Percentiles rank a stretch among this genome's conserved stretches.
Evolutionary conservation across 2,113 vertebrate species (phyloP).

Genomic region (Apteryx owenii): DNA sequence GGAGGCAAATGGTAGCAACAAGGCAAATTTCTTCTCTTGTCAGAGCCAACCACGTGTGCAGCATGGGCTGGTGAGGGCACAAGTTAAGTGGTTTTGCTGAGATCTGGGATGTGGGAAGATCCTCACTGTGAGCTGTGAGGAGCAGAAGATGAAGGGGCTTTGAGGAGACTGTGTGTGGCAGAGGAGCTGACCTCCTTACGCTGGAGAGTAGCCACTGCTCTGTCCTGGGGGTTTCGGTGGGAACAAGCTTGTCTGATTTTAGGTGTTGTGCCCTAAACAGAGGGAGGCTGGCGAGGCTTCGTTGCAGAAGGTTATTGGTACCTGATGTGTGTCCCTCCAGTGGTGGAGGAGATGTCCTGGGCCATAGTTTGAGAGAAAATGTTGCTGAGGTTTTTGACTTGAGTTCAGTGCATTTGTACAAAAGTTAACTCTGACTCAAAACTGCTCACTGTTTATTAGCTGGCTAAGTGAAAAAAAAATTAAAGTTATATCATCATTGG

Average conservation of each 20-base stretch:
- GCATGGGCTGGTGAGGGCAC: not conserved
- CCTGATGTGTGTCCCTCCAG: not conserved
- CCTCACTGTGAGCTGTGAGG: not conserved
- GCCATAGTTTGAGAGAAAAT: not conserved
- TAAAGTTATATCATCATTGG: not conserved
- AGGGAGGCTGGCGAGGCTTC: not conserved
- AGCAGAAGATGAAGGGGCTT: not conserved
- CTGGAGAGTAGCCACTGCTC: not conserved
- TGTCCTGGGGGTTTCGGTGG: not conserved
- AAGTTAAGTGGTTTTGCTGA: not conserved
- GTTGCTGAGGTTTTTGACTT: not conserved
- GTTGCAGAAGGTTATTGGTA: not conserved
- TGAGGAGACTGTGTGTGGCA: rapidly evolving
- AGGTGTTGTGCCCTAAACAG: not conserved
- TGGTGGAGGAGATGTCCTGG: not conserved
- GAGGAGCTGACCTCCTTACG: not conserved
- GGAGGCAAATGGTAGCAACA: not conserved
- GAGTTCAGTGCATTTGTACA: not conserved
- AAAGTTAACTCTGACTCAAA: not conserved
- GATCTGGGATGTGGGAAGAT: not conserved
- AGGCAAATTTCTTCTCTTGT: not conserved
- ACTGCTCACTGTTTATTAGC: not conserved
- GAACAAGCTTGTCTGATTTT: not conserved
- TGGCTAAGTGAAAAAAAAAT: not conserved
- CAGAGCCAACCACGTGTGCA: not conserved